phyloP scores from a whole-genome alignment of 1,140 invertebrate genomes.

The Bombus fervidus region DNA sequence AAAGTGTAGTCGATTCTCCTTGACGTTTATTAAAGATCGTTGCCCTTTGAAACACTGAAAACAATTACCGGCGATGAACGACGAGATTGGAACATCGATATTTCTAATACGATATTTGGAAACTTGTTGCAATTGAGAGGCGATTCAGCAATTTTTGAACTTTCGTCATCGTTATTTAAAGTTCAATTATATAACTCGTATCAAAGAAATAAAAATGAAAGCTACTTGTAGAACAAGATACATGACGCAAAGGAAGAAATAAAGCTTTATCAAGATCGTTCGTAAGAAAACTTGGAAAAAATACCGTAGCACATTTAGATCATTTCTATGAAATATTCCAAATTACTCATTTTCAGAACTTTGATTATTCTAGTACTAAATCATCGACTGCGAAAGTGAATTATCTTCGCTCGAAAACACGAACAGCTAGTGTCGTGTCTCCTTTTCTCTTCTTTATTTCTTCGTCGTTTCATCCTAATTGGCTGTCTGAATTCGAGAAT shows the following conservation, averaged over 20 bases:
- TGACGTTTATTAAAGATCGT: conserved; percentile 9
- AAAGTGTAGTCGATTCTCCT: neutral
- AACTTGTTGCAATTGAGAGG: no score
- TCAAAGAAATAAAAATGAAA: neutral
- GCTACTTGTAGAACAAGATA: neutral
- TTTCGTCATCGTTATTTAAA: neutral
- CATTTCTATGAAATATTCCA: neutral
- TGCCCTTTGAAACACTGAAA: neutral
- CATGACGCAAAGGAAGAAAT: no score
- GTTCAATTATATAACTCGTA: neutral
- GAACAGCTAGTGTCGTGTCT: neutral
- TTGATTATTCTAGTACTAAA: neutral
- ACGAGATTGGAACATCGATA: neutral
- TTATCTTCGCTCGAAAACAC: neutral
- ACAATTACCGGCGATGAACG: neutral
- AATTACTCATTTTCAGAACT: neutral
- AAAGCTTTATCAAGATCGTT: no score
- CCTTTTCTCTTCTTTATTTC: neutral
- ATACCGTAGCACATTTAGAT: neutral
- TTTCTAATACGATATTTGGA: no score
- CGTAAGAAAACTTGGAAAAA: no score
- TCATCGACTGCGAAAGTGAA: neutral
- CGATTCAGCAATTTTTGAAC: neutral
- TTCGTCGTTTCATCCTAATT: conserved; percentile 49
- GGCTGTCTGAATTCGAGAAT: conserved; percentile 40